Evolutionary conservation across 2,797 vertebrate genomes (phyloP), one percentile per base, ranked within the genome.

Genomic region (Intellagama lesueurii): DNA sequence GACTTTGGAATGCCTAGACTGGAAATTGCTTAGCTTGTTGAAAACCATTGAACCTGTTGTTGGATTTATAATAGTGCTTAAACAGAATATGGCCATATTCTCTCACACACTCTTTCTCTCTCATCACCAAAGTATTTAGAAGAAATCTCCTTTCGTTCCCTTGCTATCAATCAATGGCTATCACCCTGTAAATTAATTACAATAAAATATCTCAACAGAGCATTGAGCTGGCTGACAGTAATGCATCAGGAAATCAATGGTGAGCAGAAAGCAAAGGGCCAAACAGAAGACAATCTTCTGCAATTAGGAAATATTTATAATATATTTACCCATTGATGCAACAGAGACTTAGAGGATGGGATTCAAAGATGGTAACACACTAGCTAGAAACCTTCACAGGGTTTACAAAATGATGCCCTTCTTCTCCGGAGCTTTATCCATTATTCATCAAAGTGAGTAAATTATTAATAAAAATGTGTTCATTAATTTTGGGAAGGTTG

Each of bases 161-260:
- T 64, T 83, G 88, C 90, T 90, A 96, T 94, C 94, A 94, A 94
- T 96, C 94, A 95, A 94, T 94, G 91, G 91, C 89, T 76, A 91
- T 90, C 92, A 91, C 93, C 69, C 83, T 93, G 69, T 94, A 95
- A 95, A 95, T 94, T 93, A 84, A 90, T 94, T 94, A 92, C 94
- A 93, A 94, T 95, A 95, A 95, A 96, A 93, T 93, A 93, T 91
- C 91, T 95, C 92, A 94, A 91, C 0, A 1, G 84, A 90, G 90
- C 91, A 94, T 93, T 93, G 91, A 95, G 40, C 91, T 85, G 90
- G 28, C 90, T 94, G 94, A 93, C 88, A 93, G 92, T 32, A 94
- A 95, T 96, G 93, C 89, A 94, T 94, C 95, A 95, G 89, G 83
- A 92, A 91, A 94, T 94, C 94, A 95, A 94, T 95, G 93, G 79